Base-by-base conservation (phyloP, 2,888 invertebrate genomes). In the Acanthacorydalis orientalis region DNA sequence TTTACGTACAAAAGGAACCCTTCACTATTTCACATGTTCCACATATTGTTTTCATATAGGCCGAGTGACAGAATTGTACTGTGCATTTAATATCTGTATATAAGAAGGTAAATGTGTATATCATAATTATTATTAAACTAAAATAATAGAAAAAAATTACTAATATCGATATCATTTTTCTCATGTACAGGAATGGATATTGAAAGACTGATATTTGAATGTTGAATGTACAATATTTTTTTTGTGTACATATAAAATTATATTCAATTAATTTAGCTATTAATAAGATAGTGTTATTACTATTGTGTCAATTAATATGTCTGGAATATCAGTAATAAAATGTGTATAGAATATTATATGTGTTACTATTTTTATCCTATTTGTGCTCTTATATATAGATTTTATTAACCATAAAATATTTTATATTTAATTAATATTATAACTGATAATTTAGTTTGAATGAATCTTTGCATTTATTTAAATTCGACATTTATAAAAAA, bases 121-220 rank as follows among this genome's bases (percentile, higher is more conserved):
- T 37, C 14, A 37, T 37, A 37, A 37, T 12, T 37, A 37, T 37
- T 14, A 37, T 37, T n/a, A 12, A 37, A 37, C 7, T 37, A 34
- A 9, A 37, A 12, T n/a, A 12, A 9, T 37, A 14, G 10, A 35
- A 12, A 14, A 37, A 37, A 12, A 12, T 37, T 14, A 37, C 37
- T 12, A 37, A 37, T 7, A 12, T n/a, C 14, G 14, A 14, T 14
- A 37, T 37, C 37, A 12, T 14, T 42, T 31, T 31, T 31, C 31
- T 31, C 31, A 16, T 42, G 16, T 42, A 12, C 8, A 23, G 42
- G 42, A 23, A 42, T 42, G 42, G 42, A 56, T 61, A 60, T 59
- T 61, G 64, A 58, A 65, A 65, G 65, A 65, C 65, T 65, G 65
- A 65, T 64, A 63, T 62, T 60, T 61, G 38, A 42, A 42, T 42